Percentiles rank a stretch among this genome's conserved stretches.
These are phyloP conservation scores for Ptychadena robeensis DNA, from an alignment of 2,797 vertebrate genomes.

Conservation along the genomic window DNA sequence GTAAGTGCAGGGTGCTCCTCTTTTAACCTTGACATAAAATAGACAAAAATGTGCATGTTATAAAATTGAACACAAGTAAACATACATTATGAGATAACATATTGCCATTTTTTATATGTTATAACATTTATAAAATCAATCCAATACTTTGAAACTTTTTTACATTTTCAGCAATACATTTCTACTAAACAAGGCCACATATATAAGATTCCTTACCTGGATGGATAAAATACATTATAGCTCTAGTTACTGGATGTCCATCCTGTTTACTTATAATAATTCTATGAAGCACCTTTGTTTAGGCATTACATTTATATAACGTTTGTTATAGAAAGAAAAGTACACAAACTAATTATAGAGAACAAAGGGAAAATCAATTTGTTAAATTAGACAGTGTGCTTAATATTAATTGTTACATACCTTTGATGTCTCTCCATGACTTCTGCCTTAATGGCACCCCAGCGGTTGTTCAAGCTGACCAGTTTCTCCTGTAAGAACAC, in stretches of 20 bases:
- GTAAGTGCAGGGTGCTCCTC: constrained; percentile 78
- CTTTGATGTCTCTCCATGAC: constrained; percentile 82
- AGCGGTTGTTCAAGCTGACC: constrained; percentile 80
- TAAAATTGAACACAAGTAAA: too few relatives aligned
- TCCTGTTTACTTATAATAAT: too few relatives aligned
- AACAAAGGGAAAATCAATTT: not conserved
- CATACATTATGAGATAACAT: too few relatives aligned
- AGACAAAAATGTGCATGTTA: not conserved
- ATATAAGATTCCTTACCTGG: too few relatives aligned
- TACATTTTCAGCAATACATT: too few relatives aligned
- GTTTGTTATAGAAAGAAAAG: not conserved
- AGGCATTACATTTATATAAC: not conserved
- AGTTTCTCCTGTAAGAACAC: constrained; percentile 88
- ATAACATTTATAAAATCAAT: too few relatives aligned
- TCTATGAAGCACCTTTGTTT: too few relatives aligned
- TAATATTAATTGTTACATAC: constrained; percentile 70
- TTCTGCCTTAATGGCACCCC: constrained; percentile 75
- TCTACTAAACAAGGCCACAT: too few relatives aligned
- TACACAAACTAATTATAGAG: not conserved
- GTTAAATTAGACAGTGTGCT: not conserved
- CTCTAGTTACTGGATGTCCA: too few relatives aligned
- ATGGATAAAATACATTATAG: too few relatives aligned
- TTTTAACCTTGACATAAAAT: constrained; percentile 72
- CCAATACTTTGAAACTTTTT: too few relatives aligned
- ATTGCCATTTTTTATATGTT: too few relatives aligned